Percentiles rank a stretch among this genome's conserved stretches.
Conservation (phyloP, 2,888 invertebrate genomes). For the Lagria hirta region DNA sequence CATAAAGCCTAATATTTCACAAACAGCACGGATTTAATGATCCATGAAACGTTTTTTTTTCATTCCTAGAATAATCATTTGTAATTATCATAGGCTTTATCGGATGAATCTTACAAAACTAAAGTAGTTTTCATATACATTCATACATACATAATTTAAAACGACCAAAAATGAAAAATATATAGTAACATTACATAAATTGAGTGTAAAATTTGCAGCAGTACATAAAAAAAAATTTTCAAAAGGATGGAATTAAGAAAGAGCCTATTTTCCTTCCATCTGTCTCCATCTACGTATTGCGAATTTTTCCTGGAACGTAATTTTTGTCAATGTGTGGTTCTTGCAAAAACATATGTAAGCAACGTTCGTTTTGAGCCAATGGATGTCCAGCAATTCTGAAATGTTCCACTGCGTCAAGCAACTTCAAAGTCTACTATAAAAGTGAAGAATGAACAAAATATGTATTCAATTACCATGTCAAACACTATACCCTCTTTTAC, state of each 20-base stretch:
- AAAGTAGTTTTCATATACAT: conserved; percentile 20
- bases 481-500: too few relatives aligned
- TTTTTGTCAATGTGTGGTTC: conserved; percentile 97
- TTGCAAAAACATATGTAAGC: conserved; percentile 99
- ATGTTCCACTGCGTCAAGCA: conserved; percentile 46
- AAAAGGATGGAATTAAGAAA: conserved; percentile 37
- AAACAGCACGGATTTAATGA: conserved; percentile 31
- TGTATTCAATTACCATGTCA: too few relatives aligned
- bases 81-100: conserved; percentile 18
- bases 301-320: conserved; percentile 99
- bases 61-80: conserved; percentile 10
- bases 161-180: conserved; percentile 11
- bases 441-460: too few relatives aligned
- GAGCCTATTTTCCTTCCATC: conserved; percentile 5
- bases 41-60: conserved; percentile 6
- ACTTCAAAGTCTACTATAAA: too few relatives aligned
- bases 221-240: conserved; percentile 19
- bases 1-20: conserved; percentile 27
- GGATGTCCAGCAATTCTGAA: conserved; percentile 95
- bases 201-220: conserved; percentile 16
- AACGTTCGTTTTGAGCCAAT: conserved; percentile 96
- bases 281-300: conserved; percentile 75
- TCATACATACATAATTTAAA: conserved; percentile 16
- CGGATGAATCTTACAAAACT: conserved; percentile 21
- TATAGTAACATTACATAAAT: conserved; percentile 17